Evolutionary conservation across 2,113 vertebrate genomes (phyloP).

Genomic region (Gambusia holbrooki): DNA sequence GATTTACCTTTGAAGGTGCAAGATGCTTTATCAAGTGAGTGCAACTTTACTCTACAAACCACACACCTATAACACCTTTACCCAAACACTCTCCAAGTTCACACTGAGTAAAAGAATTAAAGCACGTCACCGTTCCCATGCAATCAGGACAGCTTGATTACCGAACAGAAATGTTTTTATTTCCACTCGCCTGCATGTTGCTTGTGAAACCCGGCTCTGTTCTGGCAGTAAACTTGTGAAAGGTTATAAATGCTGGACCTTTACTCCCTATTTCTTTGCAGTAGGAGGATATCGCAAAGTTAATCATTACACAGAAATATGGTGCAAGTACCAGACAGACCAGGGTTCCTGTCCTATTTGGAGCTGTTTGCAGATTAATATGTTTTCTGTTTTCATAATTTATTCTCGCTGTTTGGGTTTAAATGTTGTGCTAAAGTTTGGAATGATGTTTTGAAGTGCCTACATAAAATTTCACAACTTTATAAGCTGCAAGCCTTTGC

Average conservation of each 20-base stretch:
- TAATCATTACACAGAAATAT: conserved; percentile 69
- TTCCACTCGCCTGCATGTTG: neutral
- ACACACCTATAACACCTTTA: conserved; percentile 7
- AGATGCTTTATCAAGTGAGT: conserved; percentile 99
- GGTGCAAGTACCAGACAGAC: conserved; percentile 53
- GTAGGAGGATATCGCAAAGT: conserved; percentile 50
- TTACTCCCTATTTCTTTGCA: conserved; percentile 51
- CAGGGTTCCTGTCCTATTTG: conserved; percentile 31
- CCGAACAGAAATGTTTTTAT: conserved; percentile 6
- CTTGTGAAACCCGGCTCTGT: conserved; percentile 15
- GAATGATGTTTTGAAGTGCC: conserved; percentile 25
- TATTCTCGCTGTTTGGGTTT: conserved; percentile 32
- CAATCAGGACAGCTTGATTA: neutral
- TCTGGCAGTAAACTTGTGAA: conserved; percentile 10
- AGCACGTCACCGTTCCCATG: neutral
- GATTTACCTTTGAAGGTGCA: conserved; percentile 96
- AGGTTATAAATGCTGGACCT: conserved; percentile 48
- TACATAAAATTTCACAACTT: neutral
- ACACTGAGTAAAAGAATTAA: conserved; percentile 12
- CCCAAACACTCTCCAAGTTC: neutral
- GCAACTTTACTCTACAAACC: neutral
- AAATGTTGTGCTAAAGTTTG: conserved; percentile 13
- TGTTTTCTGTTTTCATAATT: conserved; percentile 37
- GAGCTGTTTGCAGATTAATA: conserved; percentile 47
- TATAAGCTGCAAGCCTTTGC: neutral